These are phyloP conservation scores for Drosophila phalerata DNA, from an alignment of 2,888 invertebrate genomes.

Conservation along the genomic window DNA sequence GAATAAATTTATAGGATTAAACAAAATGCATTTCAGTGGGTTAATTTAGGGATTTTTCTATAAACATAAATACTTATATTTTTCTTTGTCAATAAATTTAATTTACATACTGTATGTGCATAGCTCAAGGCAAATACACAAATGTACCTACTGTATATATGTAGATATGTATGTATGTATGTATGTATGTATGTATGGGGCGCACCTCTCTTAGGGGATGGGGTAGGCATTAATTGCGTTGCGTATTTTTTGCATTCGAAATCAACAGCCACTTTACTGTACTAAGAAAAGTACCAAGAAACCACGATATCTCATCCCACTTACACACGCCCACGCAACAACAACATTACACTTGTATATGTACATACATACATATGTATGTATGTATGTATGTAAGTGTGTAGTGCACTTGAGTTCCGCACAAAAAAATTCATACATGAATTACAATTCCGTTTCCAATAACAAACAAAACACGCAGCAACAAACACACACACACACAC, in stretches of 20 bases:
- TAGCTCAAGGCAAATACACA: conserved; percentile 39
- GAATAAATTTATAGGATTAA: too few relatives aligned
- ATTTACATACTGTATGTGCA: conserved; percentile 5
- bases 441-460: conserved; percentile 72
- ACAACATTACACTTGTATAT: conserved; percentile 14
- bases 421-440: conserved; percentile 62
- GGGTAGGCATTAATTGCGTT: conserved; percentile 48
- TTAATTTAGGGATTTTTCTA: not conserved
- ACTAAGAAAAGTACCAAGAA: conserved; percentile 1
- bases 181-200: conserved; percentile 17
- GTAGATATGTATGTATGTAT: conserved; percentile 6
- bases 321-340: conserved; percentile 62
- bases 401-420: conserved; percentile 69
- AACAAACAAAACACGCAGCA: conserved; percentile 65
- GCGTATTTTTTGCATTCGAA: conserved; percentile 47
- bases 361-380: not conserved
- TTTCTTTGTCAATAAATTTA: not conserved
- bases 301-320: conserved; percentile 35
- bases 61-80: not conserved
- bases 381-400: conserved; percentile 8
- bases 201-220: conserved; percentile 40
- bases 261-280: conserved; percentile 22
- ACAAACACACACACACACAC: conserved; percentile 45
- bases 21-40: too few relatives aligned
- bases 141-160: not conserved